Conservation (phyloP, 2,888 invertebrate genomes). For the Imbricaverruca yamaguchii region DNA sequence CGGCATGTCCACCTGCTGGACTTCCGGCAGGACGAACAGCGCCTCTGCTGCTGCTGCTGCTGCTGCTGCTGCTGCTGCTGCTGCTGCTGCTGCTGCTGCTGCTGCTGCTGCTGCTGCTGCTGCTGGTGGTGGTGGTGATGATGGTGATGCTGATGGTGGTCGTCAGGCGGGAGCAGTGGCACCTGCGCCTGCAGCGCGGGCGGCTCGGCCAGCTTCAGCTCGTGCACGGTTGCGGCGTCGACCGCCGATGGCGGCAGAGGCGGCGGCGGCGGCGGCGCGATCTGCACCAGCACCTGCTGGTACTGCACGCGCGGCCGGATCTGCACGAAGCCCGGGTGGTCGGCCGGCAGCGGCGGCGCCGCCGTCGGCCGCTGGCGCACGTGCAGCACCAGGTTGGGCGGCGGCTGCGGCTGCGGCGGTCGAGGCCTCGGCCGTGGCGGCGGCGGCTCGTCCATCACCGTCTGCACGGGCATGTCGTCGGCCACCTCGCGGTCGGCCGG, state of each 20-base stretch:
- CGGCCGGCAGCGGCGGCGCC: too few species aligned
- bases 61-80: neutral
- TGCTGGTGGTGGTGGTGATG: neutral
- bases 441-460: neutral
- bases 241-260: too few species aligned
- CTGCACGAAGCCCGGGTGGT: neutral
- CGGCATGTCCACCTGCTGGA: neutral
- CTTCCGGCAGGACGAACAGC: neutral
- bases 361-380: too few species aligned
- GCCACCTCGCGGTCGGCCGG: too few species aligned
- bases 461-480: too few species aligned
- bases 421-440: neutral
- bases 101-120: neutral
- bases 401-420: neutral
- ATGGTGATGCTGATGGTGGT: too few species aligned
- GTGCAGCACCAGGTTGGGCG: neutral
- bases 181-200: too few species aligned
- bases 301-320: neutral
- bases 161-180: too few species aligned
- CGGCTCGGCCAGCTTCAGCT: too few species aligned
- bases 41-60: neutral
- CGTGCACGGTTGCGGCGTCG: too few species aligned
- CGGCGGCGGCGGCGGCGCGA: too few species aligned
- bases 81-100: neutral
- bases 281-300: neutral